A percentile compares a stretch with the other conserved stretches of the same genome.
phyloP scores from a whole-genome alignment of 2,797 vertebrate species.

The Morelia viridis region DNA sequence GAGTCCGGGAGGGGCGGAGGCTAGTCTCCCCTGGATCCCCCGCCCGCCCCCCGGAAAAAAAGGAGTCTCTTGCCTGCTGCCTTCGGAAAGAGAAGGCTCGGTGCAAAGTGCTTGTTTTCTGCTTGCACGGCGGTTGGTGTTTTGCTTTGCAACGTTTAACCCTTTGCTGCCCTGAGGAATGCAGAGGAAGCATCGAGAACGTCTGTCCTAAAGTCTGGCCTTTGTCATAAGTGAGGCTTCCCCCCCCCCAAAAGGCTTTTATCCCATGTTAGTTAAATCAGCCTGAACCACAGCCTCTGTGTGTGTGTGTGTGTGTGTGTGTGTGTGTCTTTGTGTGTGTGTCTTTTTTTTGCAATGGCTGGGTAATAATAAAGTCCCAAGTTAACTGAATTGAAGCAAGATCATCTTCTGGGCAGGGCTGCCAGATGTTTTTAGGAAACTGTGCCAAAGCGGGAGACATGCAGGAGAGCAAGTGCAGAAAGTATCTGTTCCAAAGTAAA shows the following conservation, averaged over 20 bases:
- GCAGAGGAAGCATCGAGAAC: background rate
- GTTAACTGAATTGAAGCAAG: background rate
- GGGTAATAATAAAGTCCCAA: too few species aligned
- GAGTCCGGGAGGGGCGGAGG: background rate
- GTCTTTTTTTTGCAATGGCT: too few species aligned
- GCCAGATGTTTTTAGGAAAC: background rate
- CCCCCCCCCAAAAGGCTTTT: background rate
- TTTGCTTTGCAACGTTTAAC: background rate
- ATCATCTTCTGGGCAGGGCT: background rate
- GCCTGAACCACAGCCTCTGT: background rate
- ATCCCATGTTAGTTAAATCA: background rate
- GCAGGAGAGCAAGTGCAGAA: background rate
- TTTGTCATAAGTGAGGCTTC: background rate
- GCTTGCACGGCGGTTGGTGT: background rate
- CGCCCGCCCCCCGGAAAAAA: background rate
- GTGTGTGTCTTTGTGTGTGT: too few species aligned
- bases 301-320: too few species aligned
- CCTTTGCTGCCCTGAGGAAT: background rate
- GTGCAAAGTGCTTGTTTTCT: background rate
- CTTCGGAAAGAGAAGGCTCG: background rate
- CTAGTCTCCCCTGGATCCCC: background rate
- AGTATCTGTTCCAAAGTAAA: too few species aligned
- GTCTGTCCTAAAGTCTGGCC: background rate
- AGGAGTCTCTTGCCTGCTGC: background rate
- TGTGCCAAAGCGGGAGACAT: too few species aligned